These are phyloP conservation scores for Drosophila kohkoa DNA, from an alignment of 1,140 invertebrate species.

Conservation along the genomic window DNA sequence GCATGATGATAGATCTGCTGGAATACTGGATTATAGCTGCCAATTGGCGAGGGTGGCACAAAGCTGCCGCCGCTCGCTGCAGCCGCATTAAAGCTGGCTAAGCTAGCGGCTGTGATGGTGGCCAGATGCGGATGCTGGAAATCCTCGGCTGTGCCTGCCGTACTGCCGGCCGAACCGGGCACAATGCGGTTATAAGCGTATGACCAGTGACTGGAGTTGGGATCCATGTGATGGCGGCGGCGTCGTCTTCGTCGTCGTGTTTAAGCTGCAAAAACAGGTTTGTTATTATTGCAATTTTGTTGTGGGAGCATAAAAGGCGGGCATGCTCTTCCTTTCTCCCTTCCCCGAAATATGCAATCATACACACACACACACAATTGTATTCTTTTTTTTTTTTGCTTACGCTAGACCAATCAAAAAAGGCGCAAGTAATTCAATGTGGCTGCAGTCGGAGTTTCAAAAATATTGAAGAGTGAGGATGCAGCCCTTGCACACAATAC, in stretches of 20 bases:
- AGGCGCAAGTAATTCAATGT: constrained; percentile 6
- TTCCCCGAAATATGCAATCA: background rate
- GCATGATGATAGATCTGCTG: constrained; percentile 84
- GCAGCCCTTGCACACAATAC: constrained; percentile 32
- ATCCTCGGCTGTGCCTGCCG: constrained; percentile 73
- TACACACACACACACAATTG: constrained; percentile 1
- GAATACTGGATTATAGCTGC: constrained; percentile 84
- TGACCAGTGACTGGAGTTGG: constrained; percentile 82
- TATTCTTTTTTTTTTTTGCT: background rate
- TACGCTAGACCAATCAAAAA: background rate
- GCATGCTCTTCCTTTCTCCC: background rate
- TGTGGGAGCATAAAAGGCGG: background rate
- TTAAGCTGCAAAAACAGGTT: constrained; percentile 45
- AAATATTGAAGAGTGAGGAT: constrained; percentile 23
- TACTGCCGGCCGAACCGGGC: constrained; percentile 71
- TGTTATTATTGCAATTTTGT: constrained; percentile 9
- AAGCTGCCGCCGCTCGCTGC: constrained; percentile 81
- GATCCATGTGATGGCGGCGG: constrained; percentile 64
- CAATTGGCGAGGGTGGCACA: constrained; percentile 79
- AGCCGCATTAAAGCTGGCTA: constrained; percentile 80
- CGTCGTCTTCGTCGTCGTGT: constrained; percentile 21
- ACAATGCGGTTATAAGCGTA: constrained; percentile 84
- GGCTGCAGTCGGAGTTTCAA: constrained; percentile 1
- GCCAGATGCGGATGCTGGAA: constrained; percentile 82
- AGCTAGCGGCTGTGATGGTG: constrained; percentile 73